Base-by-base conservation (phyloP, 2,888 invertebrate species). In the Ectropis crepuscularia region DNA sequence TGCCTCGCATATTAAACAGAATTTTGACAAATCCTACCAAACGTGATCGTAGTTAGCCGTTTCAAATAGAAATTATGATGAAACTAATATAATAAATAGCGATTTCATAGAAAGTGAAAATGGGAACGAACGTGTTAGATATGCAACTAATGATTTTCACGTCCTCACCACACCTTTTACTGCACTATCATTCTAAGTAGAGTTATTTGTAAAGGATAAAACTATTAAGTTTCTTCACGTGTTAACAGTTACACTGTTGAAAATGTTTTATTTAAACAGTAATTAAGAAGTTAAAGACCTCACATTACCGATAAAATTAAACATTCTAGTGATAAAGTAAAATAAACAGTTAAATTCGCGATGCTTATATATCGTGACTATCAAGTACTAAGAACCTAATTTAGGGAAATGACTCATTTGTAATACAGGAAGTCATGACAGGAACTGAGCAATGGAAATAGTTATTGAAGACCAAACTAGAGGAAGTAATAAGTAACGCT, bases 1-100 rank as follows among this genome's bases (percentile, higher is more conserved):
- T 62, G 67, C 53, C 60, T 70, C 53, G 67, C 64, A 69, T 70
- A 64, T 57, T 68, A 66, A 68, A 65, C 51, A 39, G 37, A 53
- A 47, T 41, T 53, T 59, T 49, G 60, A 48, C 61, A 43, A 58
- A 51, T 49, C 43, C 60, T 51, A 28, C 47, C 48, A 45, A 57
- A 60, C 43, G 50, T 57, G 16, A 47, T 41, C 45, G 10, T 9
- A 58, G 8, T 28, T 6, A 36, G 39, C 4, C 16, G 45, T 46
- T 46, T 46, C 10, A 12, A 38, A 12, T 5, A 47, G 16, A n/a
- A 28, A 55, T n/a, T 38, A 16, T 39, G 9, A 38, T 37, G 5
- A 38, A 37, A 54, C 37, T n/a, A 39, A 39, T 12, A 5, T 39
- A 11, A 10, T 38, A 12, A n/a, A 53, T 7, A 41, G 39, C 41